These are phyloP conservation scores for Nyctereutes procyonoides DNA, from an alignment of 2,113 vertebrate species.

Conservation along the genomic window DNA sequence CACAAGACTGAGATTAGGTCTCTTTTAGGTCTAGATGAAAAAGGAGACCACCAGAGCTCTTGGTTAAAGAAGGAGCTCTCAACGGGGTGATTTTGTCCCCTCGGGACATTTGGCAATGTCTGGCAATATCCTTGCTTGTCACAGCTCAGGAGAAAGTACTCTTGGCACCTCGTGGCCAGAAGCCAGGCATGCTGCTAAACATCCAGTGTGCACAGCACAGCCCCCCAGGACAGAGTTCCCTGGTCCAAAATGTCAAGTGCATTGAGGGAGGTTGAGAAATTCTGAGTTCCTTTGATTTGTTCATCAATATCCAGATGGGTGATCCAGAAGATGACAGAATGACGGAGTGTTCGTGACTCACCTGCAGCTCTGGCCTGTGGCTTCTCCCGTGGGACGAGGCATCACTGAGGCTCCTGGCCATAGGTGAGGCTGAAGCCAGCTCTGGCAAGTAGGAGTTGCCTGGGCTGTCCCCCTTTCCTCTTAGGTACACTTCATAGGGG, in stretches of 20 bases:
- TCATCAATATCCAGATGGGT: not conserved
- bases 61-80: not conserved
- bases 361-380: not conserved
- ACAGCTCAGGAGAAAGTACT: not conserved
- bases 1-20: not conserved
- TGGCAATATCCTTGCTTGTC: not conserved
- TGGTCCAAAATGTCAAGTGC: not conserved
- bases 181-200: not conserved
- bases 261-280: not conserved
- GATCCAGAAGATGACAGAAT: not conserved
- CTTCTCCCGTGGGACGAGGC: not conserved
- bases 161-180: not conserved
- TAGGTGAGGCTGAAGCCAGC: too few relatives aligned
- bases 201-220: not conserved
- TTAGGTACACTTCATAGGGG: not conserved
- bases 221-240: not conserved
- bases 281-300: not conserved
- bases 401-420: fast-evolving
- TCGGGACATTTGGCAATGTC: not conserved
- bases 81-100: not conserved
- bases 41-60: not conserved
- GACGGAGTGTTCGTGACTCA: not conserved
- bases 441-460: not conserved
- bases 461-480: not conserved
- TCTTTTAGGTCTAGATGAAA: not conserved